These are phyloP conservation scores for Acyrthosiphon pisum DNA, from an alignment of 1,140 invertebrate species.

Conservation along the genomic window DNA sequence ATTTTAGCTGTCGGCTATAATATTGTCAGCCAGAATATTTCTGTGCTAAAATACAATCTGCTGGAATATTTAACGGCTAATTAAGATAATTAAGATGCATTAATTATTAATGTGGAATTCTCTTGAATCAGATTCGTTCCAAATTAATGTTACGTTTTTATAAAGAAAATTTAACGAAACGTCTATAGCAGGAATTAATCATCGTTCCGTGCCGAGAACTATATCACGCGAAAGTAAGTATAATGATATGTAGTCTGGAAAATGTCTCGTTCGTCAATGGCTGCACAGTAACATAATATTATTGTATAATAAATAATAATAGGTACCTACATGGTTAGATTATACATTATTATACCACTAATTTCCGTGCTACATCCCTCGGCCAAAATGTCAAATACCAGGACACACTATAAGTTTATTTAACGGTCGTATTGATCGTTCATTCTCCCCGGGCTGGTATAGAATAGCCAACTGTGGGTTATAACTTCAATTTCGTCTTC, in stretches of 20 bases:
- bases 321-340: not conserved
- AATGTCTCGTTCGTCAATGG: not conserved
- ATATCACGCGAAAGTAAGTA: not conserved
- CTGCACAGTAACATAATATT: not conserved
- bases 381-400: not conserved
- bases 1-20: too few species aligned
- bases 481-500: too few species aligned
- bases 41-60: too few species aligned
- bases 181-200: not conserved
- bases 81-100: too few species aligned
- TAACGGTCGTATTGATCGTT: not conserved
- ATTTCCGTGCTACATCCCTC: not conserved
- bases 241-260: not conserved
- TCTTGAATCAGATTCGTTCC: not conserved
- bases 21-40: too few species aligned
- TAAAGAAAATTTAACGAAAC: not conserved
- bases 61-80: too few species aligned
- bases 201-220: not conserved
- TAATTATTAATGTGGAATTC: not conserved
- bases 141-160: not conserved
- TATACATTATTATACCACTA: not conserved
- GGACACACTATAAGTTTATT: not conserved
- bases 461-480: too few species aligned
- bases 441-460: too few species aligned
- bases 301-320: conserved; percentile 1